Conservation (phyloP, 2,888 invertebrate genomes). For the Drosophila quinaria region DNA sequence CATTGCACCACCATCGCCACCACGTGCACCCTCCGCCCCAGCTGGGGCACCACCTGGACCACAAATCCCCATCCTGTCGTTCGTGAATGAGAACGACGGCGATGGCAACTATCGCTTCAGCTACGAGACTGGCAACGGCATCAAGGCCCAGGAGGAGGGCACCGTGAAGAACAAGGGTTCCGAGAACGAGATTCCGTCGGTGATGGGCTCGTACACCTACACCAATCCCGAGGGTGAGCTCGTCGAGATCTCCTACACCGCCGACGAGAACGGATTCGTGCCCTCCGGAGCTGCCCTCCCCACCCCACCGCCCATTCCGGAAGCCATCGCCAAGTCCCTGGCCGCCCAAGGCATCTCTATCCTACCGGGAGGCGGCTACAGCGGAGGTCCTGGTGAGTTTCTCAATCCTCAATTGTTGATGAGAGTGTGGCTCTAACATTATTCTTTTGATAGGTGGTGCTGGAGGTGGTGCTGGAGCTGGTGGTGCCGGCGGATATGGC, state of each 20-base stretch:
- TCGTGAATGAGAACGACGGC: constrained; percentile 87
- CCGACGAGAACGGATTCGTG: constrained; percentile 90
- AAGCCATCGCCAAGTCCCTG: constrained; percentile 88
- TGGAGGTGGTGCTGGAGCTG: constrained; percentile 55
- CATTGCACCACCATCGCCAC: constrained; percentile 81
- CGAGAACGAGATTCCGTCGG: constrained; percentile 87
- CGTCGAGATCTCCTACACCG: constrained; percentile 88
- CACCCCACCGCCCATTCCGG: constrained; percentile 89
- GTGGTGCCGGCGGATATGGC: constrained; percentile 13
- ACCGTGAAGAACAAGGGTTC: constrained; percentile 88
- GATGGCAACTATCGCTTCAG: constrained; percentile 88
- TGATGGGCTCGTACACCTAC: constrained; percentile 88
- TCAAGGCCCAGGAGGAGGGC: constrained; percentile 88
- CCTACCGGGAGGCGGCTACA: constrained; percentile 86
- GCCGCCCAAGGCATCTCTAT: constrained; percentile 86
- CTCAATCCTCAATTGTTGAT: too few relatives aligned
- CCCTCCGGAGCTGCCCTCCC: constrained; percentile 88
- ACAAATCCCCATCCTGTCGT: constrained; percentile 87
- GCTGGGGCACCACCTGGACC: constrained; percentile 82
- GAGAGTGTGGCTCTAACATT: background rate
- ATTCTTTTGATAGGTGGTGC: constrained; percentile 44
- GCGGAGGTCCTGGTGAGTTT: constrained; percentile 64
- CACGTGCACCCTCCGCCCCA: constrained; percentile 68
- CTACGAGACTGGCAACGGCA: constrained; percentile 89
- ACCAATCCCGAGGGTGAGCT: constrained; percentile 89